These are phyloP conservation scores for Eriosoma lanigerum DNA, from an alignment of 1,140 invertebrate species.

Conservation along the genomic window DNA sequence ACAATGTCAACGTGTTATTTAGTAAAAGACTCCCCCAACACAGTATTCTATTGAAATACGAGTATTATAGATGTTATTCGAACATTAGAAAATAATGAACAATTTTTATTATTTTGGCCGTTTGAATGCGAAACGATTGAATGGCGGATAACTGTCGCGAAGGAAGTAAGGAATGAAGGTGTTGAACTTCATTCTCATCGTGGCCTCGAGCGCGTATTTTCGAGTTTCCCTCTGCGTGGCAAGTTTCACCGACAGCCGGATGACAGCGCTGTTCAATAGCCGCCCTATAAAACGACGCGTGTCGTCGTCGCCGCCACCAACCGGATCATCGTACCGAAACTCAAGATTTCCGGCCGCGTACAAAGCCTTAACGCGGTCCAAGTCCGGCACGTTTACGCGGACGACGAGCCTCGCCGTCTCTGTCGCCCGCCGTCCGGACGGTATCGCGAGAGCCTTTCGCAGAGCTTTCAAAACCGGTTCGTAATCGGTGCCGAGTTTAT, in stretches of 20 bases:
- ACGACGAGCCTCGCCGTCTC: not conserved
- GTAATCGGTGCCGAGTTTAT: not conserved
- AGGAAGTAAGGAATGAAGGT: not conserved
- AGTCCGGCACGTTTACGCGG: not conserved
- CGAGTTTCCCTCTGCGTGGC: not conserved
- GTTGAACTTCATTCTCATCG: not conserved
- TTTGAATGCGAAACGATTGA: too few species aligned
- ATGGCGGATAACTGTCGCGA: not conserved
- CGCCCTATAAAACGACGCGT: not conserved
- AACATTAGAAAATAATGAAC: too few species aligned
- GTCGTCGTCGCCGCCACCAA: too few species aligned
- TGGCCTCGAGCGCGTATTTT: not conserved
- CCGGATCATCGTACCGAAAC: not conserved
- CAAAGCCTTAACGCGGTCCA: not conserved
- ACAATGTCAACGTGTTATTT: too few species aligned
- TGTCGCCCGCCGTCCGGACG: not conserved
- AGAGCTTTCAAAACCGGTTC: not conserved
- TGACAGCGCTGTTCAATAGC: not conserved
- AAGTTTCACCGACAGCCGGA: too few species aligned
- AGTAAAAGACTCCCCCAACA: too few species aligned
- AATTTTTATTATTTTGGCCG: too few species aligned
- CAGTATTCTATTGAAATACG: too few species aligned
- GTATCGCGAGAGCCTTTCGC: not conserved
- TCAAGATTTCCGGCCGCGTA: not conserved
- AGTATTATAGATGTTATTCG: too few species aligned